Conservation (phyloP, 1,140 invertebrate species). For the Drosophila tsacasi region DNA sequence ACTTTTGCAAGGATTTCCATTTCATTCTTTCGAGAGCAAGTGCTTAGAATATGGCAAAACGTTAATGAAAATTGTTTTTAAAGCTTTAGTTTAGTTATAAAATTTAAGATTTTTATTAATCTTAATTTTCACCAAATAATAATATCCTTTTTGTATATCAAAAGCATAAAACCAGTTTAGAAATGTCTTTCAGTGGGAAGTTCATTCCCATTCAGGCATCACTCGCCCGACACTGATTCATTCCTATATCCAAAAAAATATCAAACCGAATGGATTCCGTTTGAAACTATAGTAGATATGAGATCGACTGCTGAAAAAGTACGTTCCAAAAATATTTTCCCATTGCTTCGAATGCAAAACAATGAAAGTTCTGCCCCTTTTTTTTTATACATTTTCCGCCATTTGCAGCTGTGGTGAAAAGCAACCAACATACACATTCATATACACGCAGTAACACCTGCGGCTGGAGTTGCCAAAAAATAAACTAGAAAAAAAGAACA, state of each 20-base stretch:
- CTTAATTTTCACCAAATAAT: neutral
- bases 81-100: neutral
- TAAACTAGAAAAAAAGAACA: slow-evolving; percentile 23
- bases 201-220: neutral
- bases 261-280: slow-evolving; percentile 32
- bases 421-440: slow-evolving; percentile 24
- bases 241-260: slow-evolving; percentile 30
- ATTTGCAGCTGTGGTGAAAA: slow-evolving; percentile 67
- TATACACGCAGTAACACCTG: slow-evolving; percentile 47
- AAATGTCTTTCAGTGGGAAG: neutral
- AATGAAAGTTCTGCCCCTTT: slow-evolving; percentile 48
- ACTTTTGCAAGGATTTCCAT: neutral
- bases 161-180: neutral
- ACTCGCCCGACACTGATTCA: neutral
- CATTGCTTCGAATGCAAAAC: slow-evolving; percentile 40
- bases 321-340: slow-evolving; percentile 49
- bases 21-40: too few species aligned
- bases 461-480: slow-evolving; percentile 20
- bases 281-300: slow-evolving; percentile 50
- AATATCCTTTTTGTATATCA: neutral
- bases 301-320: slow-evolving; percentile 38
- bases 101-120: neutral
- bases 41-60: neutral
- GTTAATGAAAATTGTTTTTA: neutral
- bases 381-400: slow-evolving; percentile 58